Evolutionary conservation across 2,797 vertebrate genomes (phyloP), one percentile per base, ranked within the genome.

Genomic region (Lagorchestes hirsutus): DNA sequence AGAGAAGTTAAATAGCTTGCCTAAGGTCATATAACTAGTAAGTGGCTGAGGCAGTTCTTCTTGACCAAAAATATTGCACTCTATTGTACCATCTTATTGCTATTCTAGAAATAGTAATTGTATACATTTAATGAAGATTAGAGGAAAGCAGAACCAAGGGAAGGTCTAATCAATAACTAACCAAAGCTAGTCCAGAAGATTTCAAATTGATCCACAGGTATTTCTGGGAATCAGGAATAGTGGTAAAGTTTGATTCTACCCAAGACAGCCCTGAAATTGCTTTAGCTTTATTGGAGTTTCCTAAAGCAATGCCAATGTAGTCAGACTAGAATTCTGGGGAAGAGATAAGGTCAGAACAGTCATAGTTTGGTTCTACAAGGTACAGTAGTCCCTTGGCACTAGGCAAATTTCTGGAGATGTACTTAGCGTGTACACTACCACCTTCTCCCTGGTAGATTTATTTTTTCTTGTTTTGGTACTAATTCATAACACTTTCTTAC

Each of bases 381-480:
- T n/a, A 82, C 18, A 74, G 67, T 74, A 40, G 16, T 74, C 67
- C 67, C n/a, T 40, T 74, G 34, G 5, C 34, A 46, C 9, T 87
- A 24, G 40, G 24, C 8, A 87, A 27, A 87, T 50, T 87, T 50
- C 9, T 87, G 46, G 92, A 90, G 54, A 93, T 93, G 0, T 87
- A 91, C 55, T 95, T 5, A 95, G 92, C 93, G 29, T 96, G 24
- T 56, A 40, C 46, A 55, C 34, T 55, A 92, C 59, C 27, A 90
- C 3, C 22, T 96, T 56, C 55, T 92, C 92, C n/a, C 58, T 31
- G 31, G 91, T 96, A 40, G 91, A 91, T 94, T 82, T 54, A 91
- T 93, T 96, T 96, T 92, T 8, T 46, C 40, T 40, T n/a, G 29
- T 96, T 40, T 90, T 24, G 46, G 12, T 96, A 92, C 91, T 95